Evolutionary conservation across 92 coral and sea anemone genomes (phyloP).

Genomic region (Epizoanthus illoricatus): DNA sequence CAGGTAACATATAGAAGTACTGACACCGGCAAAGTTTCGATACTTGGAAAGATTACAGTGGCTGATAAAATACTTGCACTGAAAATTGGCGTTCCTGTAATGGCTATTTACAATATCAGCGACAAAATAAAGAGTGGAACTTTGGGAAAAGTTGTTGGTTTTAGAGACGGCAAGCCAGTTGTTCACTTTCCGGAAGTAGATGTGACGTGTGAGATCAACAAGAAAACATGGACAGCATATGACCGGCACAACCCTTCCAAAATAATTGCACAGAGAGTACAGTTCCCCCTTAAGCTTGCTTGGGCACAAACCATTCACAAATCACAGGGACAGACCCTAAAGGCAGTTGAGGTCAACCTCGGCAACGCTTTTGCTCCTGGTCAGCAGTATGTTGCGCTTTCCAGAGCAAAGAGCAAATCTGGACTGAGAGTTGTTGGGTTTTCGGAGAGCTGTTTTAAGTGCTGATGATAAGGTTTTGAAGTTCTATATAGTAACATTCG

Average conservation of each 20-base stretch:
- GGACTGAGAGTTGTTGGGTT: too few relatives aligned
- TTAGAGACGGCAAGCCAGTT: not conserved
- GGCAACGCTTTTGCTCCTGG: constrained; percentile 36
- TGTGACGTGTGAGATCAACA: not conserved
- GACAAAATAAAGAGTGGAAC: not conserved
- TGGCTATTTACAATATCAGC: constrained; percentile 12
- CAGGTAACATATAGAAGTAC: not conserved
- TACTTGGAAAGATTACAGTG: not conserved
- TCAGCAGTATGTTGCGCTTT: constrained; percentile 53
- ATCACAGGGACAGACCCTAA: not conserved
- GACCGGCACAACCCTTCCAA: not conserved
- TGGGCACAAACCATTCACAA: not conserved
- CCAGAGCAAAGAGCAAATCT: constrained; percentile 31
- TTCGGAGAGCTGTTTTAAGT: too few relatives aligned
- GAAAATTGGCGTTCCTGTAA: not conserved
- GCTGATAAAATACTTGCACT: not conserved
- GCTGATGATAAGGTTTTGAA: too few relatives aligned
- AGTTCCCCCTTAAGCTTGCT: not conserved
- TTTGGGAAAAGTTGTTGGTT: not conserved
- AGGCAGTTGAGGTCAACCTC: not conserved
- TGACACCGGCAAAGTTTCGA: not conserved
- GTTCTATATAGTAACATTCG: too few relatives aligned
- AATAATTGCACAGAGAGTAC: not conserved
- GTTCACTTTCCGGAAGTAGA: not conserved
- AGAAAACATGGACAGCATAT: not conserved